Conservation (phyloP, 2,113 vertebrate species). For the Zosterops pallidus region DNA sequence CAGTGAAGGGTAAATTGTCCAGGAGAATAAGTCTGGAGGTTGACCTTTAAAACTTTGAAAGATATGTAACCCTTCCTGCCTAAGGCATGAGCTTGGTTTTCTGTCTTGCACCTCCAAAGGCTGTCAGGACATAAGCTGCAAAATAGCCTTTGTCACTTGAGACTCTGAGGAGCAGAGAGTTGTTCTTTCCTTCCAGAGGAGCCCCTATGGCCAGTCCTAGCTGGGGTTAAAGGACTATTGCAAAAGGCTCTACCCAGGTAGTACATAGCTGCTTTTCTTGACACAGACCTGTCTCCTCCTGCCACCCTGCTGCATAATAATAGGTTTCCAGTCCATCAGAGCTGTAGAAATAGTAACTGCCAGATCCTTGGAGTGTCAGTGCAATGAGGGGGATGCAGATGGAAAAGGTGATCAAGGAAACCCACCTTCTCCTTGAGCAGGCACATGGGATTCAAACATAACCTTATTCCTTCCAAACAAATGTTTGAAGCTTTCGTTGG, state of each 20-base stretch:
- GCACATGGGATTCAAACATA: neutral
- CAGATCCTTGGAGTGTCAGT: neutral
- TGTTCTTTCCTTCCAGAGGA: neutral
- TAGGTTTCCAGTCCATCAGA: neutral
- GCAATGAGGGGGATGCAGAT: neutral
- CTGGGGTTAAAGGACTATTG: neutral
- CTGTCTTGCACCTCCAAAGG: neutral
- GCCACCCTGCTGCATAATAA: neutral
- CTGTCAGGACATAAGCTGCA: neutral
- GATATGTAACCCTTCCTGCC: neutral
- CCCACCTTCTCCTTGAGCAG: neutral
- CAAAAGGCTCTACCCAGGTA: neutral
- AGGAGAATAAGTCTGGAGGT: neutral
- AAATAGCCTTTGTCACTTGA: neutral
- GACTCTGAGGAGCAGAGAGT: neutral
- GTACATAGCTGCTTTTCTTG: neutral
- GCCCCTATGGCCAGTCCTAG: neutral
- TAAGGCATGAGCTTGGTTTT: neutral
- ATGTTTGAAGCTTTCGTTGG: neutral
- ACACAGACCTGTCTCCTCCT: neutral
- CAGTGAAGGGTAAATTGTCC: neutral
- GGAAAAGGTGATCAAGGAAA: neutral
- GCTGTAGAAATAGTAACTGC: neutral
- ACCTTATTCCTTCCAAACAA: neutral
- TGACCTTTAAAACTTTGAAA: conserved; percentile 18